phyloP scores from a whole-genome alignment of 2,113 vertebrate genomes.

The Bubo bubo region DNA sequence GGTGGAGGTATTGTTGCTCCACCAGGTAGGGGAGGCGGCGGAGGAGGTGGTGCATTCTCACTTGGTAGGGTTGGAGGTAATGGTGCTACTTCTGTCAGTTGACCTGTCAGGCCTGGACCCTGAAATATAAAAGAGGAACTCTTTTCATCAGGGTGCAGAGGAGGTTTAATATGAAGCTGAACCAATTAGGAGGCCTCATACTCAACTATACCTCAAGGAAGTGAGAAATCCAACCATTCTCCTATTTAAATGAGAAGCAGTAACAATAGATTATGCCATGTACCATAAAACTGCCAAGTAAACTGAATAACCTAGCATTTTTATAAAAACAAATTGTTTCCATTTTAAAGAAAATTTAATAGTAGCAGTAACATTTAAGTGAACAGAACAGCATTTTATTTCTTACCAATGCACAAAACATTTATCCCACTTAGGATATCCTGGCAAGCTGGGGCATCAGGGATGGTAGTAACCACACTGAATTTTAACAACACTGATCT shows the following conservation, averaged over 20 bases:
- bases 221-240: slow-evolving; percentile 6
- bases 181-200: not conserved
- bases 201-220: not conserved
- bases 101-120: slow-evolving; percentile 63
- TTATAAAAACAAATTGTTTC: slow-evolving; percentile 44
- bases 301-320: slow-evolving; percentile 30
- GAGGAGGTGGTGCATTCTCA: slow-evolving; percentile 57
- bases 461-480: not conserved
- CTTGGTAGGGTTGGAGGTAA: slow-evolving; percentile 1
- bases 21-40: not conserved
- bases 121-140: slow-evolving; percentile 29
- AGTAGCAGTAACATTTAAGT: slow-evolving; percentile 42
- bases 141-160: fast-evolving
- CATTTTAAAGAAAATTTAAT: slow-evolving; percentile 56
- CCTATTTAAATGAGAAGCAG: slow-evolving; percentile 19
- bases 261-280: slow-evolving; percentile 10
- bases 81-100: slow-evolving; percentile 40
- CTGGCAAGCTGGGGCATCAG: not conserved
- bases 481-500: not conserved
- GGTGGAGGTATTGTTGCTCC: not conserved
- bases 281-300: slow-evolving; percentile 35
- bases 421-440: slow-evolving; percentile 7
- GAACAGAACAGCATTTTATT: slow-evolving; percentile 35
- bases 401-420: slow-evolving; percentile 12
- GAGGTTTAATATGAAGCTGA: not conserved